A percentile compares a stretch with the other conserved stretches of the same genome.
Conservation (phyloP, 2,113 vertebrate species). For the Cochlearius cochlearius region DNA sequence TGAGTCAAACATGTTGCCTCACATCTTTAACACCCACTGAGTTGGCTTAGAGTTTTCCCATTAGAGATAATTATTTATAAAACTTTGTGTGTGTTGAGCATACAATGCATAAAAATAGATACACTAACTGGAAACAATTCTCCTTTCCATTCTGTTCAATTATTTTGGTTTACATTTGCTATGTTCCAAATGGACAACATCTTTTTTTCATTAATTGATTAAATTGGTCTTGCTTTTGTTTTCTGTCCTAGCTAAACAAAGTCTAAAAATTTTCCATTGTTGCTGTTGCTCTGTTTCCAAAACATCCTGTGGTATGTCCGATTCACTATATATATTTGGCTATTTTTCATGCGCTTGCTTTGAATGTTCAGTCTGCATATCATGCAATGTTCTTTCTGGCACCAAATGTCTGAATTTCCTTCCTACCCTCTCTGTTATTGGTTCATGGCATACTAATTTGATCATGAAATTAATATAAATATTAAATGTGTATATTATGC, state of each 20-base stretch:
- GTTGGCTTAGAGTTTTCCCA: conserved; percentile 27
- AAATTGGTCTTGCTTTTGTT: conserved; percentile 69
- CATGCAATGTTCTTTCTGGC: conserved; percentile 1
- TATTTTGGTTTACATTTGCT: conserved; percentile 44
- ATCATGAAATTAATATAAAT: not conserved
- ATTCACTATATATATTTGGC: conserved; percentile 21
- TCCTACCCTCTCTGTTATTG: not conserved
- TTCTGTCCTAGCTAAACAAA: conserved; percentile 67
- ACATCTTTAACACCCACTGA: conserved; percentile 15
- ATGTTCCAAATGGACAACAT: conserved; percentile 54
- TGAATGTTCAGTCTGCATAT: not conserved
- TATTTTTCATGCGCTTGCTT: not conserved
- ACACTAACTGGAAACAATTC: conserved; percentile 52
- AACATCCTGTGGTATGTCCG: conserved; percentile 48
- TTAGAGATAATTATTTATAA: conserved; percentile 47
- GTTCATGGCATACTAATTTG: not conserved
- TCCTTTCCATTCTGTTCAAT: conserved; percentile 51
- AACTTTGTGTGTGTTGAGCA: conserved; percentile 17
- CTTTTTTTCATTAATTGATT: conserved; percentile 74
- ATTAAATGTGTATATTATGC: not conserved
- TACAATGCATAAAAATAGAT: conserved; percentile 56
- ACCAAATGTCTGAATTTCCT: not conserved
- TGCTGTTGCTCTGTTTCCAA: conserved; percentile 66
- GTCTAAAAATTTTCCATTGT: conserved; percentile 67
- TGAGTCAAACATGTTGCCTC: not conserved